Conservation (phyloP, 1,140 invertebrate species). For the Drosophila sechellia region DNA sequence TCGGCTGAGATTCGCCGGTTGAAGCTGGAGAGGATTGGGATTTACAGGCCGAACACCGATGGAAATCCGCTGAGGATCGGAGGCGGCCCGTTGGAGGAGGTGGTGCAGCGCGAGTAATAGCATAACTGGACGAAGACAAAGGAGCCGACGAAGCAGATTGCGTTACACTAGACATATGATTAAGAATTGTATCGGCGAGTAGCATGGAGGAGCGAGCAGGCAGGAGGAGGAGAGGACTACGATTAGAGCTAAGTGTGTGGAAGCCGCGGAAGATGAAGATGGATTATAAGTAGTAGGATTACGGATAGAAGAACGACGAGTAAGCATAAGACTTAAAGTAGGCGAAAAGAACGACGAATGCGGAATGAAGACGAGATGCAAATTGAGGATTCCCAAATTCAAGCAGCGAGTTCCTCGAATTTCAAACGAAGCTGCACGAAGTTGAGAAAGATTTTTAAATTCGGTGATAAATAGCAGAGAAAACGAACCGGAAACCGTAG, state of each 20-base stretch:
- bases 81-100: neutral
- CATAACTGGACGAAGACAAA: neutral
- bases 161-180: conserved; percentile 1
- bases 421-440: neutral
- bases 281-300: conserved; percentile 3
- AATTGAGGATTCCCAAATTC: neutral
- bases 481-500: conserved; percentile 1
- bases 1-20: conserved; percentile 10
- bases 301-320: conserved; percentile 3
- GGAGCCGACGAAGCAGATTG: neutral
- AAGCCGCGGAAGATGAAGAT: neutral
- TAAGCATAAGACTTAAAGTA: conserved; percentile 7
- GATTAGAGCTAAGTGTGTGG: conserved; percentile 2
- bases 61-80: neutral
- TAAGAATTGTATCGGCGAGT: neutral
- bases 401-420: neutral
- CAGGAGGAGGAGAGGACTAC: neutral
- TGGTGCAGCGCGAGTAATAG: conserved; percentile 4
- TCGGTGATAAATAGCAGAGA: neutral
- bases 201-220: neutral
- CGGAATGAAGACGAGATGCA: neutral
- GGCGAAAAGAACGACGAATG: neutral
- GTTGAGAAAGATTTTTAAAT: neutral
- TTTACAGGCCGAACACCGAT: neutral
- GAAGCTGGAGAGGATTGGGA: conserved; percentile 10